Evolutionary conservation across 2,888 invertebrate genomes (phyloP), one percentile per base, ranked within the genome.

Genomic region (Syrista parreyssii): DNA sequence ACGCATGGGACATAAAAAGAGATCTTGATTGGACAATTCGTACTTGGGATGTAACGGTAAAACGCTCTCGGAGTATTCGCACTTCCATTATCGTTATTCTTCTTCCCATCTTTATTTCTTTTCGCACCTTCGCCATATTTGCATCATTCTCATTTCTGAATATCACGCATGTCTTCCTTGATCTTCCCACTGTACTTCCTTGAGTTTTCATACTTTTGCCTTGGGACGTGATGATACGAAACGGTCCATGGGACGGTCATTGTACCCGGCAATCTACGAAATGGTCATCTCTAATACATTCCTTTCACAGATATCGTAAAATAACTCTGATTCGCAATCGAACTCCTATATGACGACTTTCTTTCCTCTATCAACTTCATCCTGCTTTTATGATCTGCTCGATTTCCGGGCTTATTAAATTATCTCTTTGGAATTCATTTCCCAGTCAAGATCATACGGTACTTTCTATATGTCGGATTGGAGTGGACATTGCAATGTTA

Each of bases 261-360:
- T 71, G 71, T 71, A 33, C 71, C 30, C 30, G 71, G 71, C 71
- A 71, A 71, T 71, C 71, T 71, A 9, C 12, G 71, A 71, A 71
- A 71, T 11, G 71, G 71, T 30, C 71, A 71, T 71, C 71, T 71
- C 71, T 71, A 33, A 71, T 30, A 23, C 71, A 33, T n/a, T 71
- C 30, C 30, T 15, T 30, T 30, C 15, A 6, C 30, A 23, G 71
- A 15, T 33, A 33, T 23, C 71, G 71, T n/a, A 71, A 71, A 71
- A 15, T 30, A 33, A 71, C 71, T 71, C 31, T 31, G 71, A 71
- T 71, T 71, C 71, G 31, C 71, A 30, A 71, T 71, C 32, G 55
- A 55, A 55, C 11, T 31, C 71, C 9, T 23, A 71, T 71, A 32
- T 23, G 71, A 33, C 30, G 12, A n/a, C 71, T 11, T 33, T 33